Conservation (phyloP, 2,888 invertebrate species). For the Stratiomys singularior region DNA sequence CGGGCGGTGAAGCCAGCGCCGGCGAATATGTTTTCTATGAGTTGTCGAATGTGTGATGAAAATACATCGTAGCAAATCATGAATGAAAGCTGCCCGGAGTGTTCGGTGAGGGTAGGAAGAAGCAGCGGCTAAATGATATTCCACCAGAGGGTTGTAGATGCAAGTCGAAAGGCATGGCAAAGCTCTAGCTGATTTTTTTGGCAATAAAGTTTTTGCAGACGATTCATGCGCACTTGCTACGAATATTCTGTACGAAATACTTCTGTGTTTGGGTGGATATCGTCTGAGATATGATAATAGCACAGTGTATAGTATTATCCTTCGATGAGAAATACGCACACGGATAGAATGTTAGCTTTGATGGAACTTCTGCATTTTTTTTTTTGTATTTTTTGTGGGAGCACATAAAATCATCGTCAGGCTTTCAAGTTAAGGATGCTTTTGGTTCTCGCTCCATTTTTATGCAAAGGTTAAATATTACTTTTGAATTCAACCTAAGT, state of each 20-base stretch:
- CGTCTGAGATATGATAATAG: too few species aligned
- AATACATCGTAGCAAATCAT: conserved; percentile 13
- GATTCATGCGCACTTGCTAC: conserved; percentile 11
- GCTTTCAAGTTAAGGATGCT: too few species aligned
- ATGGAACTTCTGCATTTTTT: too few species aligned
- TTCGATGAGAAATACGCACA: too few species aligned
- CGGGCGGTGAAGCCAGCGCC: background rate
- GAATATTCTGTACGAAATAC: background rate
- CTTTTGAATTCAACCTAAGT: too few species aligned
- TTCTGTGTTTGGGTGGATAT: too few species aligned
- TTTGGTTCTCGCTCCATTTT: too few species aligned
- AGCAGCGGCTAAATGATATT: background rate
- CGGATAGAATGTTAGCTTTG: too few species aligned
- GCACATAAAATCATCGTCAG: too few species aligned
- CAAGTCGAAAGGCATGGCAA: background rate
- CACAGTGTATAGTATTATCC: too few species aligned
- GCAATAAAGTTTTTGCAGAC: background rate
- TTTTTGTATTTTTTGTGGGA: too few species aligned
- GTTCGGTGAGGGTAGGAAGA: background rate
- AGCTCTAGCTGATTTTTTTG: background rate
- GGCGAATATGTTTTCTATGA: background rate
- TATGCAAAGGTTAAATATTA: too few species aligned
- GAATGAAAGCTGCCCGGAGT: conserved; percentile 32
- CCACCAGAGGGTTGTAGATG: background rate
- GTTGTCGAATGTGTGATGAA: background rate